These are phyloP conservation scores for Synanthedon andrenaeformis DNA, from an alignment of 2,888 invertebrate species.

Conservation along the genomic window DNA sequence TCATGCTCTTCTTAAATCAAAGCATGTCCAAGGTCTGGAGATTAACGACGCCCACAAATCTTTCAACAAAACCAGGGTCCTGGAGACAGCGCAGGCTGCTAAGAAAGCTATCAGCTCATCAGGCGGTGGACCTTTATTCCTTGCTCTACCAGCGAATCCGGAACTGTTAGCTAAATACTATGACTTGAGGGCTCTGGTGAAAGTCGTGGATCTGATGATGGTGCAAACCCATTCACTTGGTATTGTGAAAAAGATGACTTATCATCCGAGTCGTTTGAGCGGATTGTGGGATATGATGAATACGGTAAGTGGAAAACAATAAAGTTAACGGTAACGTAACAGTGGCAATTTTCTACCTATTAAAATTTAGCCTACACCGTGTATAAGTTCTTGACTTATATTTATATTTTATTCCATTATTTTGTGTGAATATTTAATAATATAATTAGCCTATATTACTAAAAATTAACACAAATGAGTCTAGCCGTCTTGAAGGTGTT, in stretches of 20 bases:
- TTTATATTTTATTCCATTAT: no score
- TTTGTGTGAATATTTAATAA: no score
- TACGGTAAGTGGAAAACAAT: conserved; percentile 62
- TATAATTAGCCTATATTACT: no score
- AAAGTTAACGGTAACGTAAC: background rate
- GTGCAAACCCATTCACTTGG: conserved; percentile 77
- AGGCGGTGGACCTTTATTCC: conserved; percentile 64
- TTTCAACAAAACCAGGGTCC: conserved; percentile 61
- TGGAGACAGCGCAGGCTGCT: conserved; percentile 53
- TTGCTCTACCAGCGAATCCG: conserved; percentile 74
- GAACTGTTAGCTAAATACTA: conserved; percentile 78
- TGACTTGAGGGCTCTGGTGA: conserved; percentile 74
- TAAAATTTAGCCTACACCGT: background rate
- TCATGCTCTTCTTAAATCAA: conserved; percentile 64
- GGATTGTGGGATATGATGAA: conserved; percentile 83
- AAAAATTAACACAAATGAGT: no score
- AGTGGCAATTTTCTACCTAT: no score
- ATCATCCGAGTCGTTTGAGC: conserved; percentile 80
- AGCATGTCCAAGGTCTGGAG: conserved; percentile 70
- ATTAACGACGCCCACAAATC: conserved; percentile 65
- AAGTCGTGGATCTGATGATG: conserved; percentile 76
- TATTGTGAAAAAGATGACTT: conserved; percentile 75
- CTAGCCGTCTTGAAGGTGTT: no score
- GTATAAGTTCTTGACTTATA: no score
- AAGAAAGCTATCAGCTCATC: conserved; percentile 54